Base-by-base conservation (phyloP, 1,140 invertebrate genomes). In the Diachasma alloeum region DNA sequence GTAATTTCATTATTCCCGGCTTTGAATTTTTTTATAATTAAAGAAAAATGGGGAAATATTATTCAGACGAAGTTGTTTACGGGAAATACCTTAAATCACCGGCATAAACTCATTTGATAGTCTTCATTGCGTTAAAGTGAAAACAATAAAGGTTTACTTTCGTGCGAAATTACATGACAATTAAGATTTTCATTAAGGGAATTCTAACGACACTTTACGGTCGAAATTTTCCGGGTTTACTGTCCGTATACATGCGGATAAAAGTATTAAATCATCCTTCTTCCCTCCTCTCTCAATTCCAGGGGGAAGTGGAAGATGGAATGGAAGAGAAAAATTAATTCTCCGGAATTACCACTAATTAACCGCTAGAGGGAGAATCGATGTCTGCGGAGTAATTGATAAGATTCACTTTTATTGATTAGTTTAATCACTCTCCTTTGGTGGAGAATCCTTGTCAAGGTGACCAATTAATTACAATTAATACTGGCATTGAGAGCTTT, bases 381-480 rank as follows among this genome's bases (percentile, higher is more conserved):
- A 59, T 66, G 3, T 68, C n/a, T 15, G 63, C 17, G 17, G 17
- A 13, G 15, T 37, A 46, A 72, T 53, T 44, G 69, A 72, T 69
- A 56, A 56, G 48, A 72, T 74, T 42, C n/a, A 63, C 39, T 63
- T 66, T 66, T n/a, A 37, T 74, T 24, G 42, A 75, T 72, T 70
- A 72, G 26, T 75, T 31, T 79, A 81, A 83, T 81, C 75, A 79
- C 31, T 74, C 56, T 81, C 24, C 46, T 66, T 10, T 44, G n/a
- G 13, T 22, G 44, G 9, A 15, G 46, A 63, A 66, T 83, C 82
- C 79, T 79, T 66, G 76, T 68, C 78, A 83, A 81, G 69, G 71
- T 78, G 75, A 81, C 69, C 83, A 78, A 77, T 81, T 80, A 80
- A 80, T 84, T 82, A 79, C 79, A 82, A 84, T 85, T 83, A 81